Conservation (phyloP, 2,113 vertebrate genomes). For the Leptocoma aspasia region DNA sequence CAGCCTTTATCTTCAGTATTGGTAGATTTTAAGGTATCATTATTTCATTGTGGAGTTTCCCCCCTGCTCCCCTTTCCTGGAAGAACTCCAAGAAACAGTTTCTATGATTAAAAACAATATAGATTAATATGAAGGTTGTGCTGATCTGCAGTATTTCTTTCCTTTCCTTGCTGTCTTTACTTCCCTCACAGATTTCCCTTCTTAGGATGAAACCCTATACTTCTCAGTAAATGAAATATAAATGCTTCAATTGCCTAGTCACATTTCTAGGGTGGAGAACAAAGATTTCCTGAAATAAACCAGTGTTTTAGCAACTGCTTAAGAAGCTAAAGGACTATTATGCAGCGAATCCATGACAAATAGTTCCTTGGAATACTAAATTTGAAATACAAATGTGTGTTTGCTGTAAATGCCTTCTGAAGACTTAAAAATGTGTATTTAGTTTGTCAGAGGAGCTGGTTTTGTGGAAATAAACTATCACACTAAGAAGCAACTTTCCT, state of each 20-base stretch:
- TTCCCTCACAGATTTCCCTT: not conserved
- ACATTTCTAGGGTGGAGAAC: not conserved
- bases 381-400: not conserved
- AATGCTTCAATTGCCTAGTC: not conserved
- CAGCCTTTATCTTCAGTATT: conserved; percentile 24
- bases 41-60: conserved; percentile 14
- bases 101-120: conserved; percentile 43
- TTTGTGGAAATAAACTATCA: not conserved
- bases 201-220: not conserved
- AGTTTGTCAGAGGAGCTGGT: not conserved
- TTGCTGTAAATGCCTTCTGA: not conserved
- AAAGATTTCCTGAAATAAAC: not conserved
- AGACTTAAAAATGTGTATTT: not conserved
- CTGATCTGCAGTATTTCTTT: conserved; percentile 16
- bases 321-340: not conserved
- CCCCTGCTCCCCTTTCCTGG: not conserved
- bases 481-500: not conserved
- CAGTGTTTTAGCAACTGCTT: not conserved
- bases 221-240: conserved; percentile 43
- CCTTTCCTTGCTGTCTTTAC: not conserved
- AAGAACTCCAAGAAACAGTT: conserved; percentile 38
- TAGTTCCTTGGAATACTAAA: not conserved
- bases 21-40: conserved; percentile 18
- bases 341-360: not conserved
- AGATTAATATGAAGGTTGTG: conserved; percentile 22